Conservation (phyloP, 64 coral and sea anemone genomes). For the Actinia tenebrosa region DNA sequence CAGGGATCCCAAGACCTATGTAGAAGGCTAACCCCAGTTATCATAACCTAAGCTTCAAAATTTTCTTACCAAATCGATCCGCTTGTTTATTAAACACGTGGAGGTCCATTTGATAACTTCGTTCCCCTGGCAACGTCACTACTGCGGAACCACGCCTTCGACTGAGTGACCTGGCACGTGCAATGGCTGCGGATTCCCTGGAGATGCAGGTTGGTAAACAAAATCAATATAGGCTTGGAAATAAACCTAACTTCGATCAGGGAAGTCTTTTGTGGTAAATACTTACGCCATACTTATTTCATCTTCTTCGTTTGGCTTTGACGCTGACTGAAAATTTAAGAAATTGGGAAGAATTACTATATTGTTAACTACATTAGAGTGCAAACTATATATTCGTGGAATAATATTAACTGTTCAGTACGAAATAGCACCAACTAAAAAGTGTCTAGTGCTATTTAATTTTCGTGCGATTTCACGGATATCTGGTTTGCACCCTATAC, state of each 20-base stretch:
- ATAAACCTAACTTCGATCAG: neutral
- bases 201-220: neutral
- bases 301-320: conserved; percentile 4
- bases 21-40: too few species aligned
- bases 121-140: conserved; percentile 79
- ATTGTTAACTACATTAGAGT: too few species aligned
- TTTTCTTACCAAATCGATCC: conserved; percentile 14
- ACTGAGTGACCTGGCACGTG: conserved; percentile 22
- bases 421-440: too few species aligned
- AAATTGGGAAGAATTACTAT: neutral
- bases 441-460: too few species aligned
- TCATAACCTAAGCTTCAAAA: neutral
- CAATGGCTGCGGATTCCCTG: conserved; percentile 59
- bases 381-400: too few species aligned
- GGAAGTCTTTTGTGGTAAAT: neutral
- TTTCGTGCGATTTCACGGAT: too few species aligned
- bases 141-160: conserved; percentile 77
- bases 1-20: neutral
- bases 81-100: conserved; percentile 70
- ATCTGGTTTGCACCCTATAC: too few species aligned
- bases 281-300: conserved; percentile 18
- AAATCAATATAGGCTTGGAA: neutral
- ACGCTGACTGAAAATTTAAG: neutral
- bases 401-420: too few species aligned
- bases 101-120: conserved; percentile 84